These are phyloP conservation scores for Florisuga fusca DNA, from an alignment of 2,797 vertebrate species.

Conservation along the genomic window DNA sequence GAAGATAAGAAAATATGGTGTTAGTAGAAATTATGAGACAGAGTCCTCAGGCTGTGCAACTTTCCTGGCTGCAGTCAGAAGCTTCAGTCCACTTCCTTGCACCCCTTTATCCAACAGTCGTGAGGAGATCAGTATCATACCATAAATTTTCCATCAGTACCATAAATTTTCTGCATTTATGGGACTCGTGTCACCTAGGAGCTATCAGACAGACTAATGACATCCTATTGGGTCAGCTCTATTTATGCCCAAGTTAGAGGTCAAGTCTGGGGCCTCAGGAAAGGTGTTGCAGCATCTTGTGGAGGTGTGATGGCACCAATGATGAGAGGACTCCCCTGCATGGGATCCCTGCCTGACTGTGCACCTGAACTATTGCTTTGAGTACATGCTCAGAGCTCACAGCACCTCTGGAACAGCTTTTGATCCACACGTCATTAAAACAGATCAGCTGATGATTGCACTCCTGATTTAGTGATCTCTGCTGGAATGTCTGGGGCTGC, in stretches of 20 bases:
- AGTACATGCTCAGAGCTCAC: background rate
- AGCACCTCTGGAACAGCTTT: background rate
- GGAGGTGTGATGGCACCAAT: accelerated
- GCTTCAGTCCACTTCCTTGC: accelerated
- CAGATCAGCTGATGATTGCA: conserved; percentile 23
- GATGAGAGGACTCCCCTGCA: background rate
- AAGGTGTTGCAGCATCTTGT: background rate
- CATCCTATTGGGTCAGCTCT: accelerated
- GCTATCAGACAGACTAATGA: too few species aligned
- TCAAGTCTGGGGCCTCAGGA: accelerated
- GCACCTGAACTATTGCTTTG: background rate
- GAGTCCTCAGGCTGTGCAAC: background rate
- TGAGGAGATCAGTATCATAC: accelerated
- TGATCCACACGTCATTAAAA: background rate
- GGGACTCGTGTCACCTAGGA: background rate
- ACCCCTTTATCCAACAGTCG: accelerated
- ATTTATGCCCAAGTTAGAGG: background rate
- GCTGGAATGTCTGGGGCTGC: conserved; percentile 49
- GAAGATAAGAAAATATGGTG: background rate
- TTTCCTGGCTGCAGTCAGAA: background rate
- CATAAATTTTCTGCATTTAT: accelerated
- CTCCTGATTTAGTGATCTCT: background rate
- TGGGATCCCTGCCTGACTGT: accelerated
- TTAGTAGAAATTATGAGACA: accelerated
- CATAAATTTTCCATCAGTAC: too few species aligned